Evolutionary conservation across 2,888 invertebrate species (phyloP).

Genomic region (Tuberolachnus salignus): DNA sequence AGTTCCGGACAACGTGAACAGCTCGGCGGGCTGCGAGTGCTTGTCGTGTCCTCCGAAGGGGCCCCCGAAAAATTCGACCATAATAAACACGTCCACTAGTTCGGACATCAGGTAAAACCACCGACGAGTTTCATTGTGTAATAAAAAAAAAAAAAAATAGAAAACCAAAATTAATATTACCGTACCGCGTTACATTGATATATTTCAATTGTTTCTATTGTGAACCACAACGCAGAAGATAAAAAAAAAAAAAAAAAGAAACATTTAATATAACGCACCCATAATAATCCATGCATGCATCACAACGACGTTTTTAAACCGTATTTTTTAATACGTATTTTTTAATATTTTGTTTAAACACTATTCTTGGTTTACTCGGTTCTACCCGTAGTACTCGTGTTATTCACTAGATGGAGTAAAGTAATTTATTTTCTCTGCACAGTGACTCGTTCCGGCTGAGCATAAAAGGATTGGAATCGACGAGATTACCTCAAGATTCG

Average conservation of each 20-base stretch:
- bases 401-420: slow-evolving; percentile 19
- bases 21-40: slow-evolving; percentile 65
- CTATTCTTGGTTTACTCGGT: neutral
- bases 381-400: neutral
- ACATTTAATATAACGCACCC: too few relatives aligned
- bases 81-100: slow-evolving; percentile 13
- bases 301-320: neutral
- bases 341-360: too few relatives aligned
- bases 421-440: slow-evolving; percentile 17
- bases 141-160: too few relatives aligned
- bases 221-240: too few relatives aligned
- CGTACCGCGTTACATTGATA: too few relatives aligned
- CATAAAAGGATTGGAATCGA: slow-evolving; percentile 36
- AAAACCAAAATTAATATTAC: too few relatives aligned
- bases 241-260: too few relatives aligned
- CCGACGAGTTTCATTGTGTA: too few relatives aligned
- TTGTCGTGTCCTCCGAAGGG: slow-evolving; percentile 66
- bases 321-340: too few relatives aligned
- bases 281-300: too few relatives aligned
- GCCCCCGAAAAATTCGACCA: slow-evolving; percentile 36
- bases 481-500: slow-evolving; percentile 55
- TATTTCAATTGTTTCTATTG: too few relatives aligned
- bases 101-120: slow-evolving; percentile 43
- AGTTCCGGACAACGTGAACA: slow-evolving; percentile 66
- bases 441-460: slow-evolving; percentile 48